Evolutionary conservation across 1,140 invertebrate genomes (phyloP), one percentile per base, ranked within the genome.

Genomic region (Camponotus pennsylvanicus): DNA sequence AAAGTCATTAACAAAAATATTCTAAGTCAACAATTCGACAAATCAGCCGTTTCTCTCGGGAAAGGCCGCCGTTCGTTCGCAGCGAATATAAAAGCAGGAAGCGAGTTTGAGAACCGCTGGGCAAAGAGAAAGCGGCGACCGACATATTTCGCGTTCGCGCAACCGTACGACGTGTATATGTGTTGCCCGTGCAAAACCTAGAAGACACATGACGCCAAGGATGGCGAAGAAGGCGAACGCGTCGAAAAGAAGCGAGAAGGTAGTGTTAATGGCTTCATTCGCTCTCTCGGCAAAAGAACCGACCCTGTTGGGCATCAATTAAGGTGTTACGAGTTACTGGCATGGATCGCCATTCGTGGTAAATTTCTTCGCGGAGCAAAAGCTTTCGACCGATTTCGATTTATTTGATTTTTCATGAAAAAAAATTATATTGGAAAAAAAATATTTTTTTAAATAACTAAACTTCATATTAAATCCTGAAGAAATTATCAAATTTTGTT

Each of bases 51-150:
- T 55, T 40, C 21, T 73, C 42, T 34, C 40, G 18, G 0, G 3
- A 0, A 59, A 9, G 52, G 66, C 45, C 45, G 18, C 9, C 42
- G 32, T n/a, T 18, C 45, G 34, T 15, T 27, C 18, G 21, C 71
- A 85, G 61, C 66, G 75, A 61, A 73, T 70, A 55, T 21, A 73
- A 86, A 93, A 94, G 91, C 92, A 94, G 94, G 94, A 95, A 95
- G 93, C 88, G 84, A 85, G 85, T 92, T 92, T 94, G 94, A 95
- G 94, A 94, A 90, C 90, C 94, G 63, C 93, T 94, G 93, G 27
- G 42, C 90, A 77, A 92, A 94, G 94, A 94, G 94, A 94, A 94
- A 94, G 94, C 94, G 91, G 92, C 93, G 93, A 94, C 94, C 94
- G 94, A 94, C 93, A 95, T 94, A 94, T 95, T 94, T 94, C 89